These are phyloP conservation scores for Caerostris extrusa DNA, from an alignment of 1,140 invertebrate species.

Conservation along the genomic window DNA sequence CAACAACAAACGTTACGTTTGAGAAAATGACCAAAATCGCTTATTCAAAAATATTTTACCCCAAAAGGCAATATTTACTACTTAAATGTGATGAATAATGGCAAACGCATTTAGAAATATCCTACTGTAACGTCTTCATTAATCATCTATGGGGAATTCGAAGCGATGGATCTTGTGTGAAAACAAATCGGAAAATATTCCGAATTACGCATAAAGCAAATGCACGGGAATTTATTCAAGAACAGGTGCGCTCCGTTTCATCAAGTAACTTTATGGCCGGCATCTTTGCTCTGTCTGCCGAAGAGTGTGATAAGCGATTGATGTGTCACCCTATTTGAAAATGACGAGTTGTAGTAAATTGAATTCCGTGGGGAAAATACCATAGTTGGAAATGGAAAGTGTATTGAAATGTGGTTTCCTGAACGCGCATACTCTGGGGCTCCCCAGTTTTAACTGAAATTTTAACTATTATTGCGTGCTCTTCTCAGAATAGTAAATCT, in stretches of 20 bases:
- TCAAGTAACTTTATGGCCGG: background rate
- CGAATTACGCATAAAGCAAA: conserved; percentile 9
- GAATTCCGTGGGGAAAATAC: background rate
- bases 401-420: background rate
- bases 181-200: background rate
- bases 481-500: no score
- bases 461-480: no score
- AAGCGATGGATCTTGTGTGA: background rate
- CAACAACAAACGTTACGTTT: no score
- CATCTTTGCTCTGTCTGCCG: conserved; percentile 5
- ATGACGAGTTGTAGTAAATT: background rate
- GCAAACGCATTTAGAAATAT: background rate
- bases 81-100: background rate
- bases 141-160: conserved; percentile 1
- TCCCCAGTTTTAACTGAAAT: no score
- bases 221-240: background rate
- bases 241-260: background rate
- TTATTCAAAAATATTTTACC: background rate
- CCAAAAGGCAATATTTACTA: background rate
- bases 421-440: background rate
- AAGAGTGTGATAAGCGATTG: conserved; percentile 13
- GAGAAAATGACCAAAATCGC: background rate
- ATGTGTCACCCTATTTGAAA: background rate
- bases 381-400: background rate
- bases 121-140: background rate